Percentiles rank a stretch among this genome's conserved stretches.
These are phyloP conservation scores for Podiceps cristatus DNA, from an alignment of 2,113 vertebrate genomes.

Conservation along the genomic window DNA sequence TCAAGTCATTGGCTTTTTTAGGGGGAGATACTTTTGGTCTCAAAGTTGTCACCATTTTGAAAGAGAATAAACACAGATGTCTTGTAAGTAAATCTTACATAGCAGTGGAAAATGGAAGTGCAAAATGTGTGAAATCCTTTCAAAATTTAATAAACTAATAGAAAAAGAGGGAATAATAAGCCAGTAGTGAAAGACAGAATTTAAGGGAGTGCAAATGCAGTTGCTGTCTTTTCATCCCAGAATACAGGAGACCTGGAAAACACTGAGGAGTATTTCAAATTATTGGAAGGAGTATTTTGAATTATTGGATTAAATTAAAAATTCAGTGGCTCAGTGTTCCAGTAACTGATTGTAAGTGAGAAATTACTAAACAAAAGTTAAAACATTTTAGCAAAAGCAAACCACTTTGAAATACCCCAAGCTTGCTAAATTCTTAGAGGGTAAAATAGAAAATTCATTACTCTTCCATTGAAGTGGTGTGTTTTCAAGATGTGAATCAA, in stretches of 20 bases:
- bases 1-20: neutral
- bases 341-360: neutral
- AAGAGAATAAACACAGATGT: neutral
- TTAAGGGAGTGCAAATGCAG: neutral
- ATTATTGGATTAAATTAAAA: neutral
- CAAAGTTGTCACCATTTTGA: neutral
- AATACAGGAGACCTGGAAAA: neutral
- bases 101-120: neutral
- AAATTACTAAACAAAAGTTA: neutral
- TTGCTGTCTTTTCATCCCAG: neutral
- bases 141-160: neutral
- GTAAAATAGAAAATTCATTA: neutral
- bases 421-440: neutral
- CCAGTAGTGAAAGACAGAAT: neutral
- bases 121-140: neutral
- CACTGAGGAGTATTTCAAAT: neutral
- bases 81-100: neutral
- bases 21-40: neutral
- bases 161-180: neutral
- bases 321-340: neutral
- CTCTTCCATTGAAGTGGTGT: neutral
- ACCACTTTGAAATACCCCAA: neutral
- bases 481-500: neutral
- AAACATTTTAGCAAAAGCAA: neutral
- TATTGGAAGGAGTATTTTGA: no score